Evolutionary conservation across 2,113 vertebrate species (phyloP), one percentile per base, ranked within the genome.

Genomic region (Trematocara macrostoma): DNA sequence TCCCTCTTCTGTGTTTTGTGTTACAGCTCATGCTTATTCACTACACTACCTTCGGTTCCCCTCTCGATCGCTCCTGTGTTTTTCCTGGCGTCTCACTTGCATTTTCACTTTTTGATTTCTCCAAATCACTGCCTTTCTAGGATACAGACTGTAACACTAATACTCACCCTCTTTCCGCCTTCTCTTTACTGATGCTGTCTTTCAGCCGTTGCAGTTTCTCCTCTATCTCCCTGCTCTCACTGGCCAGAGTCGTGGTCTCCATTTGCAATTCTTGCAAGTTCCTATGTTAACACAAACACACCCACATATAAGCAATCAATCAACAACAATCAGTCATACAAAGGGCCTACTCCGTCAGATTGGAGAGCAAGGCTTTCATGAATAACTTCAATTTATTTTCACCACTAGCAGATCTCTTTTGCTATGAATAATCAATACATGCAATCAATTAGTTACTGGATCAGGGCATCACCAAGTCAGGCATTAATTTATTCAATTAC

Each of bases 101-200:
- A 55, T 57, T 61, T 59, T 57, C 26, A 23, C 34, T 31, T 51
- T 26, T 2, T 18, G 5, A 56, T 29, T 35, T 81, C 59, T 81
- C 15, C 38, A 67, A n/a, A 64, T 52, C 34, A 53, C 51, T 31
- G 6, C 51, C 18, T 51, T 26, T 52, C 56, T 80, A 31, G 16
- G 26, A 14, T 71, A 89, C n/a, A 15, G 42, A 42, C 42, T 80
- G 3, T 26, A 71, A 53, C 26, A 78, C 18, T 35, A 55, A 83
- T 82, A 97, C 97, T 91, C 92, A 99, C 98, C 91, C 95, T 91
- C 96, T 96, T 90, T 98, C 97, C 86, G 96, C 93, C 86, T 97
- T 99, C 91, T 98, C 97, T 91, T 93, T 96, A 80, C 91, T 97
- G 97, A 97, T 97, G 85, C 87, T 92, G 67, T 94, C 94, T 69